phyloP scores from a whole-genome alignment of 1,140 invertebrate genomes.

The Bombus fervidus region DNA sequence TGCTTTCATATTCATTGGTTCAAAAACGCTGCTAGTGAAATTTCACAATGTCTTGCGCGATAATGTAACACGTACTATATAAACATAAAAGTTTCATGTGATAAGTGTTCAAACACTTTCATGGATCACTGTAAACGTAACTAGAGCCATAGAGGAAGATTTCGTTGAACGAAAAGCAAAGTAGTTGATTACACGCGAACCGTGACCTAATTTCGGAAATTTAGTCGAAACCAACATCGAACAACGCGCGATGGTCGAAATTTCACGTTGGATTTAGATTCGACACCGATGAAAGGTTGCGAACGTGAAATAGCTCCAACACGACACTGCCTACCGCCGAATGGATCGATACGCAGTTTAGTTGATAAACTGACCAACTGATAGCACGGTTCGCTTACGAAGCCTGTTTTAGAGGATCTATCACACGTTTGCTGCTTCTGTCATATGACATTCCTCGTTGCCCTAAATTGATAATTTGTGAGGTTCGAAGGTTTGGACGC shows the following conservation, averaged over 20 bases:
- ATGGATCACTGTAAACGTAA: no score
- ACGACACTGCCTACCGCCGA: neutral
- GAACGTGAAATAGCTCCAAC: neutral
- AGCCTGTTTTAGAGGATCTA: neutral
- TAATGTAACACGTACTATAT: no score
- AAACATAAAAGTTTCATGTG: no score
- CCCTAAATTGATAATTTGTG: neutral
- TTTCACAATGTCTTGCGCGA: no score
- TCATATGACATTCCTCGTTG: no score
- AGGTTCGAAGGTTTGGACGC: neutral
- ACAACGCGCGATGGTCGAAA: conserved; percentile 11
- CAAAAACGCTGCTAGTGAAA: no score
- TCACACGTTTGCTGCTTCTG: neutral
- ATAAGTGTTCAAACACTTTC: no score
- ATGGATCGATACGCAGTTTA: conserved; percentile 52
- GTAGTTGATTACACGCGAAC: conserved; percentile 50
- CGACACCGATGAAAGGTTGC: neutral
- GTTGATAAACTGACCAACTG: conserved; percentile 47
- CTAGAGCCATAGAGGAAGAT: neutral
- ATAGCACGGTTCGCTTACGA: conserved; percentile 15
- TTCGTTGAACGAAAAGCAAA: conserved; percentile 66
- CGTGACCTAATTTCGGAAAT: conserved; percentile 62
- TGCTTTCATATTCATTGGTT: no score
- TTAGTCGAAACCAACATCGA: neutral
- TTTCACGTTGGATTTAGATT: conserved; percentile 1